Evolutionary conservation across 2,888 invertebrate species (phyloP).

Genomic region (Dryococelus australis): DNA sequence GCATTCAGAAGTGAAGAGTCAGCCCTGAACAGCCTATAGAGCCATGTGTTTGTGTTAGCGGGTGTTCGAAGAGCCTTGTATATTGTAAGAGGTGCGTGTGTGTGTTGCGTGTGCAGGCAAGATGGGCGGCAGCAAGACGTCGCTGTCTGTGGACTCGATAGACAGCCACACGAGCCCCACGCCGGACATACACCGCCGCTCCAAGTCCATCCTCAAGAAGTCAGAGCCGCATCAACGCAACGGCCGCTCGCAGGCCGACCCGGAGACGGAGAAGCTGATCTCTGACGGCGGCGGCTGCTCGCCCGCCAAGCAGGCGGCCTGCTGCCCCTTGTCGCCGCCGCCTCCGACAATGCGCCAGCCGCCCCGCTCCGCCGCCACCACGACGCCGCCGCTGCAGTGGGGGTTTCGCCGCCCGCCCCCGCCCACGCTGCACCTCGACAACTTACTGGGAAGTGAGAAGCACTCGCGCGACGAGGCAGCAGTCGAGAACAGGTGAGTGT

Average conservation of each 20-base stretch:
- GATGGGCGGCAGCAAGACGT: conserved; percentile 70
- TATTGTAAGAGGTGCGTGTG: too few relatives aligned
- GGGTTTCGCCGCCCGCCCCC: not conserved
- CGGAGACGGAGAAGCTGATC: conserved; percentile 78
- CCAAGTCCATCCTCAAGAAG: conserved; percentile 81
- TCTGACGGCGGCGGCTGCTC: conserved; percentile 60
- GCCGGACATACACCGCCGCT: conserved; percentile 70
- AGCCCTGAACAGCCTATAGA: too few relatives aligned
- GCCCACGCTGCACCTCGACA: conserved; percentile 57
- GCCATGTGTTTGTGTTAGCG: too few relatives aligned
- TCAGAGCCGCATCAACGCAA: conserved; percentile 63
- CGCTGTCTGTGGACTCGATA: conserved; percentile 73
- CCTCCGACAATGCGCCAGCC: conserved; percentile 53
- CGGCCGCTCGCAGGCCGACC: conserved; percentile 64
- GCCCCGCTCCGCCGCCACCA: conserved; percentile 38
- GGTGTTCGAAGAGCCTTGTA: too few relatives aligned
- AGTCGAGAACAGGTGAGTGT: conserved; percentile 53
- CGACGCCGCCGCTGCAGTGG: conserved; percentile 40
- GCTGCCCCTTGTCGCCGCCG: conserved; percentile 55
- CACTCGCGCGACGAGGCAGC: conserved; percentile 57
- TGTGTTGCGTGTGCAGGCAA: conserved; percentile 55
- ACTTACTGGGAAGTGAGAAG: conserved; percentile 58
- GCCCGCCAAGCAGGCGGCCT: conserved; percentile 55
- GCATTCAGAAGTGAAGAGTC: too few relatives aligned
- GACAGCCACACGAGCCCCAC: conserved; percentile 69